phyloP scores from a whole-genome alignment of 2,113 vertebrate genomes.

The Hucho hucho region DNA sequence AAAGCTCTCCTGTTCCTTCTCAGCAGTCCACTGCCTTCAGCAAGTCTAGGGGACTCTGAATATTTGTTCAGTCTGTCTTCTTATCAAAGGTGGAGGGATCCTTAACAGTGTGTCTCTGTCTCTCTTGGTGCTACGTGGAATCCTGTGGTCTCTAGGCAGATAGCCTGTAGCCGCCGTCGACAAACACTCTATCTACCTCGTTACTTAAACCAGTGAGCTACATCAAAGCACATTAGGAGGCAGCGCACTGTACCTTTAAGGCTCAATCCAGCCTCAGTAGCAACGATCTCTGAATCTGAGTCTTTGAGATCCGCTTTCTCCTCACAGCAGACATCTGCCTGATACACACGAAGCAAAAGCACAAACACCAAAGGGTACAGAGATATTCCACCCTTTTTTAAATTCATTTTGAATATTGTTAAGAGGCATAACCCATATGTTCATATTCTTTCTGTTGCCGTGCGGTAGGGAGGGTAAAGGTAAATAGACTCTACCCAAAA shows the following conservation, averaged over 20 bases:
- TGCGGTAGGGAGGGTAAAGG: too few relatives aligned
- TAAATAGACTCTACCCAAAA: too few relatives aligned
- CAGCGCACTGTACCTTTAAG: too few relatives aligned
- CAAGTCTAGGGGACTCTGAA: slow-evolving; percentile 36
- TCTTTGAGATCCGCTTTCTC: neutral
- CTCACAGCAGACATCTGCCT: neutral
- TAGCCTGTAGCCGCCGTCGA: slow-evolving; percentile 20
- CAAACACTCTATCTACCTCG: neutral
- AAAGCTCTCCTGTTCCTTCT: slow-evolving; percentile 39
- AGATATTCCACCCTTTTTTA: neutral
- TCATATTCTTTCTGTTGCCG: neutral
- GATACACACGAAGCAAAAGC: neutral
- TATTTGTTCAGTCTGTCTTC: slow-evolving; percentile 42
- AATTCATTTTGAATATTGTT: neutral
- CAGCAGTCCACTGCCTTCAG: slow-evolving; percentile 51
- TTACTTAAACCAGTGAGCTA: slow-evolving; percentile 12
- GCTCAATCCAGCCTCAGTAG: too few relatives aligned
- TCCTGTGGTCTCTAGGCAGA: slow-evolving; percentile 28
- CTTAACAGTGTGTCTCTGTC: neutral
- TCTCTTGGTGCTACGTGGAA: slow-evolving; percentile 29
- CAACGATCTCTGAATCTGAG: neutral
- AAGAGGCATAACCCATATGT: neutral
- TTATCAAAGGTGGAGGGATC: slow-evolving; percentile 29
- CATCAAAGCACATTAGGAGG: slow-evolving; percentile 1
- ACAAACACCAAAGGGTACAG: neutral